phyloP scores from a whole-genome alignment of 2,888 invertebrate genomes.

The Smittia sp. region DNA sequence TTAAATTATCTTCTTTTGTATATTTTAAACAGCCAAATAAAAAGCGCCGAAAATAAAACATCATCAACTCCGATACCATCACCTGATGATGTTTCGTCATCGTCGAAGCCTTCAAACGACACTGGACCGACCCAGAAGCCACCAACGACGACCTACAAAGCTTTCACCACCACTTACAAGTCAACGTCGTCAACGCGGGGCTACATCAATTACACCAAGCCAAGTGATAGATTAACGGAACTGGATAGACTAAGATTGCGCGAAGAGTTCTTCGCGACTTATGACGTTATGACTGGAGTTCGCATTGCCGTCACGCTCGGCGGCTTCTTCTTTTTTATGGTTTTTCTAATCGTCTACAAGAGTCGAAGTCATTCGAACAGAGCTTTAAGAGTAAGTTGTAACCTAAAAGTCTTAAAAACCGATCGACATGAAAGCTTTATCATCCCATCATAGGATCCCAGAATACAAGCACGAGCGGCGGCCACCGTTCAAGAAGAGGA shows the following conservation, averaged over 20 bases:
- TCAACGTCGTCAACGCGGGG: slow-evolving; percentile 17
- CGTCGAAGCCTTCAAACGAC: slow-evolving; percentile 41
- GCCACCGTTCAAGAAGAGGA: slow-evolving; percentile 73
- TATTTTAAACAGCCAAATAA: slow-evolving; percentile 39
- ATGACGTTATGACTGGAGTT: slow-evolving; percentile 91
- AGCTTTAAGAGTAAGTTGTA: slow-evolving; percentile 56
- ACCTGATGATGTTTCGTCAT: slow-evolving; percentile 34
- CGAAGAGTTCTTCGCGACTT: slow-evolving; percentile 82
- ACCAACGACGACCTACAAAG: slow-evolving; percentile 39
- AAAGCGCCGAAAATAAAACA: slow-evolving; percentile 39
- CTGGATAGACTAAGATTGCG: slow-evolving; percentile 66
- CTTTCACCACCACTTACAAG: slow-evolving; percentile 40
- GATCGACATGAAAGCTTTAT: not conserved
- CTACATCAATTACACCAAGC: not conserved
- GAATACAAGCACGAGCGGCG: slow-evolving; percentile 74
- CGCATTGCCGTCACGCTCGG: slow-evolving; percentile 88
- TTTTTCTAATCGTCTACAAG: slow-evolving; percentile 86
- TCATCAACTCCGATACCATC: slow-evolving; percentile 29
- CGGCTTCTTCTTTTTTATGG: slow-evolving; percentile 88
- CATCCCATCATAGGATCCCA: slow-evolving; percentile 61
- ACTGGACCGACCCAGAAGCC: slow-evolving; percentile 18
- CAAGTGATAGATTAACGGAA: slow-evolving; percentile 18
- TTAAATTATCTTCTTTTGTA: slow-evolving; percentile 24
- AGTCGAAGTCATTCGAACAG: slow-evolving; percentile 76
- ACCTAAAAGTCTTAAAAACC: too few relatives aligned